Evolutionary conservation across 2,113 vertebrate genomes (phyloP).

Genomic region (Procavia capensis): DNA sequence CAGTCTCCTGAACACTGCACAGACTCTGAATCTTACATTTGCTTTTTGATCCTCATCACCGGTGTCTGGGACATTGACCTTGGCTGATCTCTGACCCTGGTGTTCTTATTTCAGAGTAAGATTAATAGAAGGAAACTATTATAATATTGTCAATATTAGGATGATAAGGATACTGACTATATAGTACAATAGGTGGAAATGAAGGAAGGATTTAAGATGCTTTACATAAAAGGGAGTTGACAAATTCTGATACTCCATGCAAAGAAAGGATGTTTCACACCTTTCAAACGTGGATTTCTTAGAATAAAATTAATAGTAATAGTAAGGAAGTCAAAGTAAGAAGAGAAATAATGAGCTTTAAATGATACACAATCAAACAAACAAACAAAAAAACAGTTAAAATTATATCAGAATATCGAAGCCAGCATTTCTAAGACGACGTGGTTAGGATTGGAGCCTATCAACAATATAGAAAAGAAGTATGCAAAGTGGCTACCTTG

Average conservation of each 20-base stretch:
- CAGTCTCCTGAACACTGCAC: background rate
- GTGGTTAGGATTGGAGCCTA: background rate
- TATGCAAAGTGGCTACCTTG: background rate
- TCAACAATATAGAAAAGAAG: background rate
- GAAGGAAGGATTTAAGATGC: background rate
- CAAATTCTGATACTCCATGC: background rate
- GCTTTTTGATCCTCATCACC: background rate
- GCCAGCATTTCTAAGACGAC: background rate
- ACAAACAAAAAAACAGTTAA: background rate
- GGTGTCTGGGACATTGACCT: background rate
- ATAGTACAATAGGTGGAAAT: background rate
- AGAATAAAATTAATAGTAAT: background rate
- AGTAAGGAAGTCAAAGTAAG: background rate
- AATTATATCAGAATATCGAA: background rate
- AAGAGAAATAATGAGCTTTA: background rate
- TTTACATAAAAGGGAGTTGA: background rate
- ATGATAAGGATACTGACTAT: background rate
- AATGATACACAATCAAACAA: too few species aligned
- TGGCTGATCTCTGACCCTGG: background rate
- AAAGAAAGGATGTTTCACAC: background rate
- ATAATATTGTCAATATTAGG: background rate
- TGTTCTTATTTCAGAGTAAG: background rate
- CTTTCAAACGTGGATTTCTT: background rate
- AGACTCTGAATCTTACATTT: background rate
- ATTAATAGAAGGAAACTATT: background rate